Evolutionary conservation across 2,888 invertebrate genomes (phyloP), one percentile per base, ranked within the genome.

Genomic region (Thymelicus sylvestris): DNA sequence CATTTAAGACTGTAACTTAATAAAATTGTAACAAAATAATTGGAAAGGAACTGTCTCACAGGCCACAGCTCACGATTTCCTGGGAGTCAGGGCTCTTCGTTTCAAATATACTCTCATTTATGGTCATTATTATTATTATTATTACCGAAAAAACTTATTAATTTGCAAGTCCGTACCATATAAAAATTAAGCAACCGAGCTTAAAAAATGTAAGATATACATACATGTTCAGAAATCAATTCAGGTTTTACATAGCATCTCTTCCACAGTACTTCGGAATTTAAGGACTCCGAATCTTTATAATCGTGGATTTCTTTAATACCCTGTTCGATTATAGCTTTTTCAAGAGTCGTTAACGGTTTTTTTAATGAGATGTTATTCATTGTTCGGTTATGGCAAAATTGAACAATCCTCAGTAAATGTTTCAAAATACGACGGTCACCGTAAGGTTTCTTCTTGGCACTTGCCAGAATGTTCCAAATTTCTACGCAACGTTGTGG

Each of bases 401-500:
- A 66, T n/a, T 71, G 61, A 12, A 89, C 80, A n/a, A 91, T 87
- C 68, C 85, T 86, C 1, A 93, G 81, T 41, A 88, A 75, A 74
- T 86, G 81, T 78, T 83, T 87, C 15, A 92, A 76, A 19, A 85
- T 76, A 12, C 71, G 77, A n/a, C 78, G 76, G 65, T 89, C 84
- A 0, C 76, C 79, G 69, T 82, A 87, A 0, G 79, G 74, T 73
- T 83, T 86, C 68, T 79, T 84, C 71, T 79, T 85, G 0, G 82
- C 83, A 0, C 74, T 77, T 65, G 85, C 85, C 6, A 91, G 67
- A 48, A 86, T 81, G 52, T 89, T 81, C 91, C 91, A 92, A 61
- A 92, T 88, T 80, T 92, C 91, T 6, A 92, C 72, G 52, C 87
- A 83, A 1, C 88, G 85, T 31, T 79, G 74, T 1, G 85, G 78